Evolutionary conservation across 30 jellyfish, hydroid and myxozoan genomes (phyloP), one percentile per base, ranked within the genome.

Genomic region (Sanderia malayensis): DNA sequence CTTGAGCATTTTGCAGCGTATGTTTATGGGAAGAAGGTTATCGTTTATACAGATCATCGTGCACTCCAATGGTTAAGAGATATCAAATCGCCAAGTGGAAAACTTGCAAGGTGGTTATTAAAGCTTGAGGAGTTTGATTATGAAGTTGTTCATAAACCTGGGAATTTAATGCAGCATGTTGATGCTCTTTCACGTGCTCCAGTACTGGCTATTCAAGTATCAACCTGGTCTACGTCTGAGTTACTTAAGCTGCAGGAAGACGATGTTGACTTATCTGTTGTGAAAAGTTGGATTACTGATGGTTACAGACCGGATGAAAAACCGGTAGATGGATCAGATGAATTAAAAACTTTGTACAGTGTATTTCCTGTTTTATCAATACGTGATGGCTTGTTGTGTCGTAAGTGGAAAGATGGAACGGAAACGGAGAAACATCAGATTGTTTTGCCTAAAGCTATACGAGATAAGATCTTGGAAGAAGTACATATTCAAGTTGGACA

Each of bases 141-240:
- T 37, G 52, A 37, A 4, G 52, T 37, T 37, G 52, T 37, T 37
- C 52, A 37, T 37, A 37, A 37, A 13, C 52, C 52, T 37, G 52
- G 52, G 52, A 37, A 37, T 37, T 37, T 37, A 37, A 37, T 37
- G 52, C 52, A 37, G 52, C 52, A 37, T 37, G 52, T 37, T 6
- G 52, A 37, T 37, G 52, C 52, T 6, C 52, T 37, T 37, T 37
- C 52, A 37, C 52, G 52, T 37, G 52, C 52, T 37, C 52, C 52
- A 37, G 52, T 13, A 13, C 52, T 37, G 52, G 52, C 52, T 37
- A 13, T 37, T 37, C 6, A 37, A 37, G 52, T 37, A 37, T 37
- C 52, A 37, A 37, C 52, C 10, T 37, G 52, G 52, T 37, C 52
- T 37, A 37, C 52, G 52, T 37, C 52, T 37, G 52, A 37, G 52